Conservation (phyloP, 2,888 invertebrate genomes). For the Anodontia alba region DNA sequence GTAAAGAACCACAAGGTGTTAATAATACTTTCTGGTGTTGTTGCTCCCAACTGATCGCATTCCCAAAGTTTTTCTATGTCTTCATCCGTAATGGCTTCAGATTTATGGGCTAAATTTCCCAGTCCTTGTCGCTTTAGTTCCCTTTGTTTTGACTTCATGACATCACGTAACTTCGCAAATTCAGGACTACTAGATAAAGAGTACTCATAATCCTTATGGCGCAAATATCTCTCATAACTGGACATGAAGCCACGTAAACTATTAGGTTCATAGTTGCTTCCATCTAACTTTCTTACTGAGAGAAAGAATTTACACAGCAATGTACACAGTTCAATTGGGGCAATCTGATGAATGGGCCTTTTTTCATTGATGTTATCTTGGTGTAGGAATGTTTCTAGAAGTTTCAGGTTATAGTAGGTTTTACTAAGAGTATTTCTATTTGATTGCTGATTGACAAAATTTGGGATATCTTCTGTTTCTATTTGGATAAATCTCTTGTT, state of each 20-base stretch:
- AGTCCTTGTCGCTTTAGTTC: conserved; percentile 1
- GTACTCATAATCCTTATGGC: not conserved
- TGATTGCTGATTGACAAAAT: conserved; percentile 1
- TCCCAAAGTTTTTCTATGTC: conserved; percentile 35
- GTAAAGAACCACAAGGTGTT: conserved; percentile 46
- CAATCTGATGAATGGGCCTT: not conserved
- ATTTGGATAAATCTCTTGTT: conserved; percentile 1
- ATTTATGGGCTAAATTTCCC: not conserved
- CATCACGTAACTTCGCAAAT: not conserved
- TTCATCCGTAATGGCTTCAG: conserved; percentile 30
- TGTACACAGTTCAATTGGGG: not conserved
- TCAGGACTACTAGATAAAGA: not conserved
- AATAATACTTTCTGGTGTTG: conserved; percentile 33
- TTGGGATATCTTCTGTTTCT: not conserved
- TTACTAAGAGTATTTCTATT: conserved; percentile 6
- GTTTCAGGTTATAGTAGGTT: not conserved
- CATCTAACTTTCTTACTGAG: not conserved
- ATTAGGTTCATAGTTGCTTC: not conserved
- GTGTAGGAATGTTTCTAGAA: not conserved
- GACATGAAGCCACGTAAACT: not conserved
- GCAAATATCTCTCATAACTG: not conserved
- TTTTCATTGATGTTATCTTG: conserved; percentile 3
- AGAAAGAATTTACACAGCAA: not conserved
- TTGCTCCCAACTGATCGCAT: conserved; percentile 30
- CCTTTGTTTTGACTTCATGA: not conserved